Base-by-base conservation (phyloP, 2,888 invertebrate species). In the Disparrhopalites patrizii region DNA sequence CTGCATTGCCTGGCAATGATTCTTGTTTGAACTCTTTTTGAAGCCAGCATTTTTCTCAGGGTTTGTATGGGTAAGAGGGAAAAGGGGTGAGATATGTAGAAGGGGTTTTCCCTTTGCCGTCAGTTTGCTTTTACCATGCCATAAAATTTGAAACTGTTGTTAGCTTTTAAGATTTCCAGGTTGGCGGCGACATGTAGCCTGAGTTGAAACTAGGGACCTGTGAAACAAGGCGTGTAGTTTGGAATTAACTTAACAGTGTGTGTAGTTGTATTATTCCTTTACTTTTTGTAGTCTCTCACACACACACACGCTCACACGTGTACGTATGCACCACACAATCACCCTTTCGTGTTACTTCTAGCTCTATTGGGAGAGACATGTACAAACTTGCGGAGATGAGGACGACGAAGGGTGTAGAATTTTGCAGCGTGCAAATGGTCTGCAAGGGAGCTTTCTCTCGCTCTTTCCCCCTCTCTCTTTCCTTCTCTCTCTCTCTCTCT, bases 381-480 rank as follows among this genome's bases (percentile, higher is more conserved):
- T n/a, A n/a, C n/a, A n/a, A n/a, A n/a, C n/a, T n/a, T n/a, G n/a
- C n/a, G n/a, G n/a, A n/a, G n/a, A n/a, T n/a, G n/a, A n/a, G n/a
- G n/a, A n/a, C n/a, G n/a, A n/a, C n/a, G n/a, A 40, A 40, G 18
- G 4, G 40, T 7, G 40, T 40, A 40, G 40, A 40, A 40, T 40
- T 40, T 40, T 40, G 40, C 40, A 40, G 40, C 40, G 40, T 40
- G 40, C 40, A 40, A 40, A 40, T 40, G 40, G 40, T 40, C 40
- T 40, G 40, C 40, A 13, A 40, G 40, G 20, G 47, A 47, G 23
- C 47, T 40, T 28, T 15, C 18, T 57, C 38, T 28, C 38, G 15
- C 15, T 51, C 20, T 7, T 47, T 47, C 47, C 18, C 47, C 18
- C 47, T 47, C 18, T 8, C 18, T 47, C n/a, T n/a, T n/a, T n/a